Evolutionary conservation across 1,140 invertebrate genomes (phyloP).

Genomic region (Drosophila santomea): DNA sequence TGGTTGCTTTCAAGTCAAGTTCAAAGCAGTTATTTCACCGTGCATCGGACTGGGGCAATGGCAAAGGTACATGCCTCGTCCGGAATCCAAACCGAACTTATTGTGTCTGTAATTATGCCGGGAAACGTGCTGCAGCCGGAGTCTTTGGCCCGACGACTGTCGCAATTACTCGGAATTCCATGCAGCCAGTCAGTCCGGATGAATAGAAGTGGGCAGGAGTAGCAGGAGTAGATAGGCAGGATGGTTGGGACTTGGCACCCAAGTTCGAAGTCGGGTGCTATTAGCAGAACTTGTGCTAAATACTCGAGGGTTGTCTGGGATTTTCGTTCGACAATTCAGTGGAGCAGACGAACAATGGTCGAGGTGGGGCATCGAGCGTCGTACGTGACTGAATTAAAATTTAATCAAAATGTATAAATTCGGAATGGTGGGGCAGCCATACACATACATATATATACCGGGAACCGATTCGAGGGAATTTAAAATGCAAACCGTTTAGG

Average conservation of each 20-base stretch:
- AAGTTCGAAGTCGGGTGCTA: conserved; percentile 46
- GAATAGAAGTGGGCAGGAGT: neutral
- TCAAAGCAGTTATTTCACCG: neutral
- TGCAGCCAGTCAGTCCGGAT: neutral
- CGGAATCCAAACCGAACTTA: conserved; percentile 30
- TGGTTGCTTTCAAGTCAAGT: neutral
- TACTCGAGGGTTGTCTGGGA: conserved; percentile 61
- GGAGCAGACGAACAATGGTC: conserved; percentile 44
- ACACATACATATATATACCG: neutral
- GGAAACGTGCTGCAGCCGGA: conserved; percentile 42
- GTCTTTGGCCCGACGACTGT: conserved; percentile 12
- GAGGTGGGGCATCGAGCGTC: conserved; percentile 30
- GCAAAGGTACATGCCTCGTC: conserved; percentile 2
- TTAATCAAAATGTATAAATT: conserved; percentile 82
- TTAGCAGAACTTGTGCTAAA: conserved; percentile 77
- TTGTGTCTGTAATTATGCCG: conserved; percentile 54
- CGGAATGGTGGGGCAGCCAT: conserved; percentile 9
- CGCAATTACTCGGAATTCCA: conserved; percentile 40
- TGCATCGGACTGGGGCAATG: conserved; percentile 5
- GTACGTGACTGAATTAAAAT: conserved; percentile 84
- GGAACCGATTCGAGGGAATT: conserved; percentile 32
- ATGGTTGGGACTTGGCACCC: too few species aligned
- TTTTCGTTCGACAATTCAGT: conserved; percentile 47
- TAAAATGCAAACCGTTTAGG: conserved; percentile 66
- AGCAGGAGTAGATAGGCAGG: neutral